Percentiles rank a stretch among this genome's conserved stretches.
Conservation (phyloP, 2,888 invertebrate genomes). For the Cerastoderma edule region DNA sequence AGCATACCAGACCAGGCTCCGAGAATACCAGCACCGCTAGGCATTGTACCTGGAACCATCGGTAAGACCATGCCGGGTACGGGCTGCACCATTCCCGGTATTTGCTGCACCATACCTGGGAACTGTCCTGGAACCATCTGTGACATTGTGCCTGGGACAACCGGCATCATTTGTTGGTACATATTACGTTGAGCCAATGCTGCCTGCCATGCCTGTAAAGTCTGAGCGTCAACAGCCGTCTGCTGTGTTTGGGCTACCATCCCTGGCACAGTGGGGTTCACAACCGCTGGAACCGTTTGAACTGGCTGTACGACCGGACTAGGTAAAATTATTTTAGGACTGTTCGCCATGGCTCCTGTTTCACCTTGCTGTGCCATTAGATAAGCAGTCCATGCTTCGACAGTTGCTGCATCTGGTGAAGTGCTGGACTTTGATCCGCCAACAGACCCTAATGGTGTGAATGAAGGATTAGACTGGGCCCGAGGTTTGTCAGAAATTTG, state of each 20-base stretch:
- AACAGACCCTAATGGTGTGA: constrained; percentile 44
- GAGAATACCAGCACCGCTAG: neutral
- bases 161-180: neutral
- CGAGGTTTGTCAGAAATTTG: too few species aligned
- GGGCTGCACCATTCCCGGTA: neutral
- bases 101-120: neutral
- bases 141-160: neutral
- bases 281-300: constrained; percentile 3
- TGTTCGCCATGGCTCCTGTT: neutral
- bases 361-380: constrained; percentile 26
- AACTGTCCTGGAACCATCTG: too few species aligned
- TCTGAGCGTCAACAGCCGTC: neutral
- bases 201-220: neutral
- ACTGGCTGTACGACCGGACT: neutral
- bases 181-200: neutral
- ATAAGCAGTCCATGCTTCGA: constrained; percentile 47
- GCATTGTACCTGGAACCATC: too few species aligned
- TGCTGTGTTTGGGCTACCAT: neutral
- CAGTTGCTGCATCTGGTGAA: constrained; percentile 36
- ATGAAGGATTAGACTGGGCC: constrained; percentile 31
- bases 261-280: neutral
- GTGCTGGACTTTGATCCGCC: constrained; percentile 28
- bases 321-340: too few species aligned
- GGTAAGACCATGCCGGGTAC: too few species aligned
- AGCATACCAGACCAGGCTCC: constrained; percentile 16